Evolutionary conservation across 1,140 invertebrate species (phyloP), one percentile per base, ranked within the genome.

Genomic region (Conus betulinus): DNA sequence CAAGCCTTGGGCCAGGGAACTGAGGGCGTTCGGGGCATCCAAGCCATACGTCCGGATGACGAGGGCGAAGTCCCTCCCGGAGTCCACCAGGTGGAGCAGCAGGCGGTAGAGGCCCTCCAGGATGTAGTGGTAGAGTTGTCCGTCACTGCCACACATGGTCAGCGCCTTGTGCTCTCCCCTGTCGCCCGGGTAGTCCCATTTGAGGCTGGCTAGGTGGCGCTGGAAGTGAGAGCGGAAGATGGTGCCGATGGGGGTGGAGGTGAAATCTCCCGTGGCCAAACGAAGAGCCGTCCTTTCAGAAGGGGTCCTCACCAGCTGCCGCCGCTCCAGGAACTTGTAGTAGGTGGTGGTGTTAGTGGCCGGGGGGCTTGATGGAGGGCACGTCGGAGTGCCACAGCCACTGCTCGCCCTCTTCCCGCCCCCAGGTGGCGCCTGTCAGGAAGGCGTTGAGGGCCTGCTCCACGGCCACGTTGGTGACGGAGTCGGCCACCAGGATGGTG

Each of bases 361-460:
- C 3, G 94, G 94, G 1, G n/a, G 90, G 92, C 20, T 87, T 89
- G 11, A 94, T 87, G 13, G 92, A 93, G 0, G 93, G 92, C 7
- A 79, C 63, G 60, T 93, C 90, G 8, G 91, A 92, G 60, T 92
- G 88, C 93, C 93, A 94, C 17, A 85, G 67, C 94, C 94, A 95
- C 25, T 88, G 79, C 15, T 92, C 93, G 4, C 88, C 82, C 3
- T 25, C 67, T n/a, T 90, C 92, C n/a, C 85, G 88, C 4, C 94
- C 94, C 94, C 94, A 95, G 3, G 91, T 91, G 5, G 94, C 94
- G 8, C 94, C 93, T 8, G 94, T 94, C 78, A 95, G 90, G 89
- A 93, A 95, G 85, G 91, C 92, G 87, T 94, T 94, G 17, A 95
- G 88, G 5, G 94, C 94, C 89, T 94, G 93, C 87, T 95, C 94